Evolutionary conservation across 1,140 invertebrate species (phyloP).

Genomic region (Pectinophora gossypiella): DNA sequence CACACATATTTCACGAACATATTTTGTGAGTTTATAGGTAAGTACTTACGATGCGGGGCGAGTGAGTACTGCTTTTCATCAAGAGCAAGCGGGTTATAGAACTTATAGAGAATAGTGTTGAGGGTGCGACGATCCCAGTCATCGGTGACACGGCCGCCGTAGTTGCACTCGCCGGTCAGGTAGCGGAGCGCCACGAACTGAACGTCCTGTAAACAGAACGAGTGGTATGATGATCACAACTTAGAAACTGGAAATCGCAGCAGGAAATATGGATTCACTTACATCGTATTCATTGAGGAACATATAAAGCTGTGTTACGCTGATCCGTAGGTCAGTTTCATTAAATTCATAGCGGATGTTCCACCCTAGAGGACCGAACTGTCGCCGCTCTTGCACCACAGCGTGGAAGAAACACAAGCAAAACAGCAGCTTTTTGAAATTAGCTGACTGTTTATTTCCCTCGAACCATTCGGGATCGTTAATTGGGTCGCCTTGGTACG

Average conservation of each 20-base stretch:
- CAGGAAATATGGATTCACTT: conserved; percentile 21
- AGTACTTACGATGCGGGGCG: too few relatives aligned
- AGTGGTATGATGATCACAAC: neutral
- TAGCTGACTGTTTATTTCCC: conserved; percentile 83
- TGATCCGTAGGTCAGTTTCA: conserved; percentile 94
- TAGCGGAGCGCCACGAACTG: conserved; percentile 94
- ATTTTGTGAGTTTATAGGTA: too few relatives aligned
- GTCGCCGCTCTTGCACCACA: conserved; percentile 89
- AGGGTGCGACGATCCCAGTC: conserved; percentile 95
- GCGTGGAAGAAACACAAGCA: conserved; percentile 97
- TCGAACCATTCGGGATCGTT: conserved; percentile 92
- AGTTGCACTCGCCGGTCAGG: conserved; percentile 96
- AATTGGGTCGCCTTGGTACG: conserved; percentile 92
- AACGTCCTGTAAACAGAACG: conserved; percentile 76
- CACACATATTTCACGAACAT: too few relatives aligned
- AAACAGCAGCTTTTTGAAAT: conserved; percentile 92
- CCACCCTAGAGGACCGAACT: conserved; percentile 96
- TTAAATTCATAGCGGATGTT: conserved; percentile 98
- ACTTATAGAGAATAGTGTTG: conserved; percentile 89
- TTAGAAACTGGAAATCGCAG: too few relatives aligned
- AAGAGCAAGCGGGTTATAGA: conserved; percentile 87
- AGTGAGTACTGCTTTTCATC: too few relatives aligned
- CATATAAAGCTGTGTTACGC: conserved; percentile 90
- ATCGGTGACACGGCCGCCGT: conserved; percentile 96
- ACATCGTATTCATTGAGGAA: conserved; percentile 91